phyloP scores from a whole-genome alignment of 2,888 invertebrate species.

The Bellardia bayeri region DNA sequence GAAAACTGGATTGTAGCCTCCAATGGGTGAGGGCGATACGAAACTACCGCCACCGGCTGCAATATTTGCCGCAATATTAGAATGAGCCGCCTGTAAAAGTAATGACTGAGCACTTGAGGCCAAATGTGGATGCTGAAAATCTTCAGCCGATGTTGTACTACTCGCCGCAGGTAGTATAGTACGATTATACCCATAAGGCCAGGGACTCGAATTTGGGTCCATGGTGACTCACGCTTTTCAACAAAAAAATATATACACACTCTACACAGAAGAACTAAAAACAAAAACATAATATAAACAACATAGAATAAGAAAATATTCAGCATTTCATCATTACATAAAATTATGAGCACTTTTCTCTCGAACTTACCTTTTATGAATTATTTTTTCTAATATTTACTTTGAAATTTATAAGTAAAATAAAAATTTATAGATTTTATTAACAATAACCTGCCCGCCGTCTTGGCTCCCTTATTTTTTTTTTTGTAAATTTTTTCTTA shows the following conservation, averaged over 20 bases:
- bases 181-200: conserved; percentile 94
- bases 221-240: conserved; percentile 83
- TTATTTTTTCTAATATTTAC: conserved; percentile 35
- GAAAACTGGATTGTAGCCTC: conserved; percentile 91
- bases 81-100: conserved; percentile 87
- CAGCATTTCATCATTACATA: conserved; percentile 65
- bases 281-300: conserved; percentile 55
- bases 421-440: conserved; percentile 46
- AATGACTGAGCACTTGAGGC: conserved; percentile 89
- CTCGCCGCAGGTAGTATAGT: conserved; percentile 87
- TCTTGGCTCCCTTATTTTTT: conserved; percentile 65
- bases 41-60: conserved; percentile 85
- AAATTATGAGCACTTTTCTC: conserved; percentile 58
- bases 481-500: conserved; percentile 49
- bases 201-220: conserved; percentile 94
- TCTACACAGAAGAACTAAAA: conserved; percentile 59
- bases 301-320: conserved; percentile 49
- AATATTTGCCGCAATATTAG: conserved; percentile 87
- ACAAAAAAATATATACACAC: conserved; percentile 46
- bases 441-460: conserved; percentile 69
- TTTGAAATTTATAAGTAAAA: conserved; percentile 48
- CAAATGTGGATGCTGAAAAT: conserved; percentile 89
- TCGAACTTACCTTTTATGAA: conserved; percentile 50
- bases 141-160: conserved; percentile 87
- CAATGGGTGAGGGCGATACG: conserved; percentile 90